Evolutionary conservation across 2,113 vertebrate genomes (phyloP), one percentile per base, ranked within the genome.

Genomic region (Kobus ellipsiprymnus): DNA sequence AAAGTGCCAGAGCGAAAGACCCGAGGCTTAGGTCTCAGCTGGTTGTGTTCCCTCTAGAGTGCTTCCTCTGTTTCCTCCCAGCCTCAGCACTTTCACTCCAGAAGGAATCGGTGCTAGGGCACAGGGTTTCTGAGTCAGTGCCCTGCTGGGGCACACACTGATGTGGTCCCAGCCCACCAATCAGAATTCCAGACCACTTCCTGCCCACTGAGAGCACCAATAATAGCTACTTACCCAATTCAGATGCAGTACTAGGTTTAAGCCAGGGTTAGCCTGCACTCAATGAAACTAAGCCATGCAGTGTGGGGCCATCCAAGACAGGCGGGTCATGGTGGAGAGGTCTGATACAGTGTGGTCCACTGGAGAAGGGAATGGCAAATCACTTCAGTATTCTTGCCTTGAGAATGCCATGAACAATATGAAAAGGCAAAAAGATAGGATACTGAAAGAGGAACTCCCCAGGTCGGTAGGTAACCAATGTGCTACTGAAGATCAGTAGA

Each of bases 291-390:
- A 60, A 60, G 27, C 59, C 12, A 60, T 60, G 59, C 27, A 1
- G 0, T 14, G 27, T 30, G 12, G 12, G 27, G 27, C 27, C 27
- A 60, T 13, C 59, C 59, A 6, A 60, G 59, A 60, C 1, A 0
- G 11, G 27, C 0, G 12, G 5, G 27, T 29, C 59, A 60, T 30
- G 59, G 27, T 29, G 27, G 12, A 60, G 27, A 6, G 12, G 6
- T 60, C 59, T 60, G 59, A 60, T 0, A 29, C 5, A 60, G 2
- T 30, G 27, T 60, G 59, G 5, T 60, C 59, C 27, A 29, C 5
- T 60, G 27, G 27, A 60, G 59, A 60, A 60, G 59, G 27, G 27
- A 14, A 29, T 29, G 27, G 59, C 11, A 60, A 60, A 6, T 5
- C 12, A 29, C 27, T 60, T 60, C 27, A 29, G 11, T 60, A 13